These are phyloP conservation scores for Hirudinaria manillensis DNA, from an alignment of 2,888 invertebrate species.

Conservation along the genomic window DNA sequence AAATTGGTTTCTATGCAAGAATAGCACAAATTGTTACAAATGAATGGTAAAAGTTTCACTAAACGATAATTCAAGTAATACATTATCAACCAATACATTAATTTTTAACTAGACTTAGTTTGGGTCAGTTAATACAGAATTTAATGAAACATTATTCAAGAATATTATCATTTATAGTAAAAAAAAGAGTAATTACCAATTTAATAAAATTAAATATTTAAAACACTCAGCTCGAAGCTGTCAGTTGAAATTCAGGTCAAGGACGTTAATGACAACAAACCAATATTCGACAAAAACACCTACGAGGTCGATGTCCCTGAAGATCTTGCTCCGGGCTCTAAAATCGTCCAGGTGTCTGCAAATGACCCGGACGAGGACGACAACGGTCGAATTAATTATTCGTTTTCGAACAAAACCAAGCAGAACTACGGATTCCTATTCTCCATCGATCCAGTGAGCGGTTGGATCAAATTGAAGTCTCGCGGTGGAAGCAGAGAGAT, in stretches of 20 bases:
- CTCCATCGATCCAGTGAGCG: neutral
- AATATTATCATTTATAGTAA: too few relatives aligned
- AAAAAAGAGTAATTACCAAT: too few relatives aligned
- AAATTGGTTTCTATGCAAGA: too few relatives aligned
- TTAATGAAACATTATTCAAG: too few relatives aligned
- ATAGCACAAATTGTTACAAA: too few relatives aligned
- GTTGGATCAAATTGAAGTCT: slow-evolving; percentile 1
- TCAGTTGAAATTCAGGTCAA: neutral
- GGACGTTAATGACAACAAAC: neutral
- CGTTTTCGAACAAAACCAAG: neutral
- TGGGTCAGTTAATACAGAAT: too few relatives aligned
- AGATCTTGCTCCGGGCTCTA: neutral
- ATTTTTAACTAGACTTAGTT: too few relatives aligned
- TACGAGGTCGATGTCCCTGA: neutral
- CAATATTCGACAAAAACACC: neutral
- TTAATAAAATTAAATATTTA: neutral
- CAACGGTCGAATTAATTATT: slow-evolving; percentile 2
- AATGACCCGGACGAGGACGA: neutral
- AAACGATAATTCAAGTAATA: too few relatives aligned
- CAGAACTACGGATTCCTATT: neutral
- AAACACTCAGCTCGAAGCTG: neutral
- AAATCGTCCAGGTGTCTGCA: neutral
- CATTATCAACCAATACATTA: too few relatives aligned
- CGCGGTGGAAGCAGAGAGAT: neutral
- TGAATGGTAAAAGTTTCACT: too few relatives aligned